Evolutionary conservation across 2,113 vertebrate species (phyloP), one percentile per base, ranked within the genome.

Genomic region (Steatornis caripensis): DNA sequence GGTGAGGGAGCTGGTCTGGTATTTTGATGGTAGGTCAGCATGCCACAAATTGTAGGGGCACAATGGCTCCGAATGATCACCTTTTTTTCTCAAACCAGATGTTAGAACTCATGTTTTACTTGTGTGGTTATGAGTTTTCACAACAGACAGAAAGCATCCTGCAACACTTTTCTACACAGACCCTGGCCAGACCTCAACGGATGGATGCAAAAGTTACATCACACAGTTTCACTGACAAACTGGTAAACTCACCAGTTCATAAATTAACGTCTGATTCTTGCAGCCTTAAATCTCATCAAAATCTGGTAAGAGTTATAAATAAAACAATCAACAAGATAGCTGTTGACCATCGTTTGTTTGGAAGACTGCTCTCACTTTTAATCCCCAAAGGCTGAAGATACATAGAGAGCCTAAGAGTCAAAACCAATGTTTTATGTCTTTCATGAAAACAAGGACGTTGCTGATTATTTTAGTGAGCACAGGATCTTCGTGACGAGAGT

Each of bases 371-470:
- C 27, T 55, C 21, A 36, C 36, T 39, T 80, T 60, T 39, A 41
- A 39, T 46, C 39, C 48, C 32, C 21, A 19, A 49, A 65, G 51
- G 32, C 61, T 61, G 70, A 61, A 76, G 46, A 69, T 48, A 18
- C 2, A 32, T 32, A 54, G 45, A 46, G 8, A 29, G 3, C 13
- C 29, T 36, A 19, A 8, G 21, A 48, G 48, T 58, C 21, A 55
- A 46, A 83, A 1, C 2, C n/a, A 55, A 21, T 3, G 5, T 41
- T 19, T 70, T 48, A 23, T 0, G 0, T 43, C 27, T 49, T 69
- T 27, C 32, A 19, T 23, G 10, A 62, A 41, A 87, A 36, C 16
- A 45, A 36, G 18, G 34, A 22, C 10, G 8, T 54, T 43, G 43
- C 15, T 75, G 69, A 22, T 53, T 45, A 45, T 41, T 49, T 62